A percentile compares a stretch with the other conserved stretches of the same genome.
These are phyloP conservation scores for Vanessa atalanta DNA, from an alignment of 1,140 invertebrate species.

Conservation along the genomic window DNA sequence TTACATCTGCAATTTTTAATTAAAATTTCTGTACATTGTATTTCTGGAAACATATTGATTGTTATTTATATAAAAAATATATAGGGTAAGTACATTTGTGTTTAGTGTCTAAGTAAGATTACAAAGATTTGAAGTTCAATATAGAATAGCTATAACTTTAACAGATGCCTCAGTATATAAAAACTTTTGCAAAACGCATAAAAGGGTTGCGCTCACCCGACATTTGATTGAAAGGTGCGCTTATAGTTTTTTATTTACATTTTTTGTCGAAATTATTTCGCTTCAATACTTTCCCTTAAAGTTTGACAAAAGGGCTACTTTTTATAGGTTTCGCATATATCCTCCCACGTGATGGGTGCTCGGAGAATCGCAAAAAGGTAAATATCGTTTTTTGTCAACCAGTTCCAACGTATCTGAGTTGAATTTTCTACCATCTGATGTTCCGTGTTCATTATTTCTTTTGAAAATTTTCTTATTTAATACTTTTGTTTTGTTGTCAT, in stretches of 20 bases:
- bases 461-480: too few relatives aligned
- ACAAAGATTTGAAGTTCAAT: too few relatives aligned
- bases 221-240: slow-evolving; percentile 51
- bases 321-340: slow-evolving; percentile 70
- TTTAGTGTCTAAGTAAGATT: too few relatives aligned
- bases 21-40: too few relatives aligned
- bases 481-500: too few relatives aligned
- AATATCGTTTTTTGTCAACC: slow-evolving; percentile 12
- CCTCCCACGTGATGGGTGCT: slow-evolving; percentile 53
- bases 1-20: too few relatives aligned
- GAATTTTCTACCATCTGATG: too few relatives aligned
- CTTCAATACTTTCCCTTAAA: slow-evolving; percentile 61
- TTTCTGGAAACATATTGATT: too few relatives aligned
- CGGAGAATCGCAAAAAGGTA: slow-evolving; percentile 30
- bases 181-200: slow-evolving; percentile 19
- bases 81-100: too few relatives aligned
- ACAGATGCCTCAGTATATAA: neutral
- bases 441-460: too few relatives aligned
- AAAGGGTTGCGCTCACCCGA: slow-evolving; percentile 28
- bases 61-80: too few relatives aligned
- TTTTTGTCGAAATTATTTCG: slow-evolving; percentile 59
- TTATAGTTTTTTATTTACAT: slow-evolving; percentile 42
- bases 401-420: neutral
- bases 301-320: slow-evolving; percentile 27
- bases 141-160: neutral